Conservation (phyloP, 2,888 invertebrate species). For the Rhagonycha fulva region DNA sequence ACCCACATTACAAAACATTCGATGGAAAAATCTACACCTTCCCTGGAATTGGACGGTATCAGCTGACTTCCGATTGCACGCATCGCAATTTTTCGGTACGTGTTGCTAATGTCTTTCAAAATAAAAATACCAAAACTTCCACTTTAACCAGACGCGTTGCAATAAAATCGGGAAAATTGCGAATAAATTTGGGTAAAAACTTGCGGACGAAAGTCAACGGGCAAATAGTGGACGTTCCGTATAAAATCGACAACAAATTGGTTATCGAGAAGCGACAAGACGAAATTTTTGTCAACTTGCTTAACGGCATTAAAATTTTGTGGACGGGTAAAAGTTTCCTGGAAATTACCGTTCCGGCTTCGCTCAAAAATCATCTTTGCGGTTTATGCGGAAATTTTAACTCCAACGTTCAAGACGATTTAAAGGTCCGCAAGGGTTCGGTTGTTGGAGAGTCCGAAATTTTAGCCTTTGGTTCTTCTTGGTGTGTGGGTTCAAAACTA, state of each 20-base stretch:
- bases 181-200: constrained; percentile 85
- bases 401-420: constrained; percentile 82
- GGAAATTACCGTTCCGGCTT: constrained; percentile 79
- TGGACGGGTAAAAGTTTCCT: constrained; percentile 95
- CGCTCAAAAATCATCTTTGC: constrained; percentile 77
- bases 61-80: constrained; percentile 83
- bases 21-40: constrained; percentile 94
- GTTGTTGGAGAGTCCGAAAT: constrained; percentile 66
- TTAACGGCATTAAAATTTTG: constrained; percentile 79
- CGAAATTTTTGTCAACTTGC: constrained; percentile 68
- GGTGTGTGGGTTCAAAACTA: constrained; percentile 84
- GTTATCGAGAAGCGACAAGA: constrained; percentile 70
- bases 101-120: constrained; percentile 78
- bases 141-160: constrained; percentile 91
- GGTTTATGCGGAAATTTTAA: constrained; percentile 97
- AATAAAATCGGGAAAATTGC: constrained; percentile 72
- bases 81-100: constrained; percentile 82
- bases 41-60: constrained; percentile 91
- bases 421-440: constrained; percentile 68
- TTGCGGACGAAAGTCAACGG: constrained; percentile 87
- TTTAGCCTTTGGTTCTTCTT: constrained; percentile 82
- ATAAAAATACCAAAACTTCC: constrained; percentile 77
- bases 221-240: constrained; percentile 72
- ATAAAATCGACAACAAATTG: constrained; percentile 61
- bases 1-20: constrained; percentile 94